These are phyloP conservation scores for Enhydra lutris DNA, from an alignment of 2,113 vertebrate species.

Conservation along the genomic window DNA sequence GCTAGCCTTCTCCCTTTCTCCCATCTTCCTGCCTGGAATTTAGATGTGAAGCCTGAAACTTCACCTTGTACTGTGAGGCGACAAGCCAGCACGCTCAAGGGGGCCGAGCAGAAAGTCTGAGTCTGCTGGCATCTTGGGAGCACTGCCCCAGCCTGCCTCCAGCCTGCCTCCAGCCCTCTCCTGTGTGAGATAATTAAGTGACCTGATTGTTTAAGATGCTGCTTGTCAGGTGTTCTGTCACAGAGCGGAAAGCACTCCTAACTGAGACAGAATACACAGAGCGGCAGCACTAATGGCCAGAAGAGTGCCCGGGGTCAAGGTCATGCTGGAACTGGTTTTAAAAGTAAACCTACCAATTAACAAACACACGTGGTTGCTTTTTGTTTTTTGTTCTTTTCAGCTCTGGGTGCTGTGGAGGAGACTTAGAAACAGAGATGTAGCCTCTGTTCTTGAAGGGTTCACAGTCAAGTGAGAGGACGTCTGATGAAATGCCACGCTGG, in stretches of 20 bases:
- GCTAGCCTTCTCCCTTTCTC: neutral
- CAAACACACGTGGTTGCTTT: neutral
- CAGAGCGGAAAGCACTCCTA: neutral
- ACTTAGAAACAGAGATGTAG: constrained; percentile 21
- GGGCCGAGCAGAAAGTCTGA: neutral
- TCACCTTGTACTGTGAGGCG: neutral
- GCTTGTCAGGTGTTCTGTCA: neutral
- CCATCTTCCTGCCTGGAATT: neutral
- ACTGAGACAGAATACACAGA: neutral
- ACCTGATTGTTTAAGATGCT: neutral
- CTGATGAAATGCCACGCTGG: neutral
- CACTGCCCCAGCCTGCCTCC: neutral
- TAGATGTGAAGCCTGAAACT: neutral
- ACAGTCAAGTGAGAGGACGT: neutral
- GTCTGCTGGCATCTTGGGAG: neutral
- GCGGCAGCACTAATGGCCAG: neutral
- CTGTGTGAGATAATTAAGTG: neutral
- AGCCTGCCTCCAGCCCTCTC: neutral
- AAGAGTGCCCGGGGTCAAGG: neutral
- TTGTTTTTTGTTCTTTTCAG: neutral
- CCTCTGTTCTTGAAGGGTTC: constrained; percentile 6
- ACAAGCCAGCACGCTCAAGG: neutral
- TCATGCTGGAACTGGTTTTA: neutral
- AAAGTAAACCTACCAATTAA: neutral
- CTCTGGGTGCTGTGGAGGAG: constrained; percentile 12